Evolutionary conservation across 2,888 invertebrate genomes (phyloP), one percentile per base, ranked within the genome.

Genomic region (Candidula unifasciata): DNA sequence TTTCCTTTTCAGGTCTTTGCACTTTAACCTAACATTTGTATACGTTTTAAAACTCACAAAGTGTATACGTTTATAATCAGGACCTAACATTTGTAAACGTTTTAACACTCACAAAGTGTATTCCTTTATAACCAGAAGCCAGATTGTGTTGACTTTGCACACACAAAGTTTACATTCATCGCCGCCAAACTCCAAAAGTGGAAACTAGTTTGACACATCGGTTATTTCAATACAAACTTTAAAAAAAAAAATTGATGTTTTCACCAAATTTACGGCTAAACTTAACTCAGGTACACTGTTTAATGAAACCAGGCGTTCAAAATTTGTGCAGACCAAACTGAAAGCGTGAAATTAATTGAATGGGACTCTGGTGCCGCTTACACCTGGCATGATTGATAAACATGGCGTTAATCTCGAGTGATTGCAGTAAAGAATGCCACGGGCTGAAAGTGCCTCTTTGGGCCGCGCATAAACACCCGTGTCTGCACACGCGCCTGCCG

Each of bases 341-440:
- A 13, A 30, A 54, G 64, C 33, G 64, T 69, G 27, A 37, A 69
- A 44, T 78, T 78, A 78, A 78, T 64, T 78, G 77, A 78, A 64
- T 78, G 60, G n/a, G 37, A n/a, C 37, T 2, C 18, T 60, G 35
- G 2, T 10, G 16, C n/a, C n/a, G 3, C 35, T 30, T 27, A 16
- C 60, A 78, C 60, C 64, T 60, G 44, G 35, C 64, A n/a, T n/a
- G 21, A n/a, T 60, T 60, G 60, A 78, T 78, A 64, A 78, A 78
- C 77, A 69, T 16, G 52, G 54, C 16, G 54, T 74, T 54, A 74
- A 73, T 44, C 52, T 73, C 8, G 21, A 27, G 18, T 24, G 37
- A 37, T 73, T 13, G 52, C 8, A 13, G 8, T 52, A 6, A 69
- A 37, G 37, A 37, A 13, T 73, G 74, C 18, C 18, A 57, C 27